These are phyloP conservation scores for Lycaon pictus DNA, from an alignment of 2,113 vertebrate species.

Conservation along the genomic window DNA sequence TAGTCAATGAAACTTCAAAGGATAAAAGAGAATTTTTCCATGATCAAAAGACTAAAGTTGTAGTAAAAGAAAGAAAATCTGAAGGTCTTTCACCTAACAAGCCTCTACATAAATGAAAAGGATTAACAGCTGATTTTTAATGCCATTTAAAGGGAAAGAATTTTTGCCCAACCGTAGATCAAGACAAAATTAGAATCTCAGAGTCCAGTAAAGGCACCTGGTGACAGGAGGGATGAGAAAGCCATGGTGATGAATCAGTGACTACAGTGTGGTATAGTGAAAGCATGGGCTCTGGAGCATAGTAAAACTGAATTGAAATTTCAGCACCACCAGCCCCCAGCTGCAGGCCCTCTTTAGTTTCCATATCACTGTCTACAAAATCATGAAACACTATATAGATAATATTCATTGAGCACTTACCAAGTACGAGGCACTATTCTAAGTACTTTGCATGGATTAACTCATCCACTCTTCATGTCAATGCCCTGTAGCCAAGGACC, in stretches of 20 bases:
- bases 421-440: neutral
- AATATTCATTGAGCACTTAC: neutral
- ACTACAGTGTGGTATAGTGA: neutral
- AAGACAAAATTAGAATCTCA: conserved; percentile 63
- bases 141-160: conserved; percentile 22
- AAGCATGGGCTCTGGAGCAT: neutral
- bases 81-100: conserved; percentile 70
- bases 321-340: neutral
- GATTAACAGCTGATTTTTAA: conserved; percentile 39
- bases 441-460: neutral
- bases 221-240: neutral
- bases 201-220: neutral
- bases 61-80: conserved; percentile 70
- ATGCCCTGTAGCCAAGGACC: neutral
- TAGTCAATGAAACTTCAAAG: conserved; percentile 70
- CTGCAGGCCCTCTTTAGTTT: neutral
- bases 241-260: neutral
- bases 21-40: conserved; percentile 53
- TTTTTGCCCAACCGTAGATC: conserved; percentile 70
- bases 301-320: neutral
- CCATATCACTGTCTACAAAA: neutral
- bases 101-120: conserved; percentile 17
- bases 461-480: neutral
- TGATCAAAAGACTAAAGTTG: conserved; percentile 72
- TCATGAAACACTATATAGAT: neutral